Base-by-base conservation (phyloP, 2,797 vertebrate species). In the Fratercula arctica region DNA sequence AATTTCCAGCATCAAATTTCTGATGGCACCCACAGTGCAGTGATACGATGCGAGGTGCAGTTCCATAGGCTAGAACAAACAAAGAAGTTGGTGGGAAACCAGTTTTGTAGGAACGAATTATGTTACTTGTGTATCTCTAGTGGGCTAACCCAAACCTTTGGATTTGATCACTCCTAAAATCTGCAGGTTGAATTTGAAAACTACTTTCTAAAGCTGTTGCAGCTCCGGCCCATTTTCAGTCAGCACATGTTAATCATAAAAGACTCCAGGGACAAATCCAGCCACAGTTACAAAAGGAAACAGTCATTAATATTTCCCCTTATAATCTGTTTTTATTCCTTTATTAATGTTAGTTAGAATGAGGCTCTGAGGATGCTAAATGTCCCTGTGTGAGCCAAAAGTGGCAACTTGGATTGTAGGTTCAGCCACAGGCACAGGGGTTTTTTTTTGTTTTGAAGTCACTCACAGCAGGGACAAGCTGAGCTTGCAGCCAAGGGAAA, bases 271-370 rank as follows among this genome's bases (percentile, higher is more conserved):
- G 89, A 91, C 19, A 84, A 91, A 86, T 82, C 19, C 29, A 79
- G 28, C 11, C 28, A 53, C 66, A 63, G 43, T 88, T 76, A 90
- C 51, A 73, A 73, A 88, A 81, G 33, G 89, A 93, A 93, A 59
- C 4, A 59, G 43, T 28, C 73, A 76, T 87, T 93, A 93, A 29
- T 85, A 78, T 63, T 90, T 89, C 23, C 24, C 8, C 12, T 90
- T 84, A 45, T 86, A 93, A 89, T 79, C 24, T 76, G 25, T 7
- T 77, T 89, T 91, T 74, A 67, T 84, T 73, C 19, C 8, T 85
- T 88, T 93, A 93, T 86, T 90, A 85, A 90, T 79, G 46, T n/a
- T 68, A 89, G 26, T 72, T 93, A 64, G 37, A 94, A 87, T 61
- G 61, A 69, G 72, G 57, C 57, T 88, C 72, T 0, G 2, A 93